These are phyloP conservation scores for cat (Felis catus) DNA, from an alignment of 2,113 vertebrate species.

Conservation along the genomic window F.catus_Fca126_mat1.0 CM031416.1:51607001-51607500, in stretches of 20 bases:
- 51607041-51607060: neutral
- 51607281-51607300: neutral
- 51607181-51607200: neutral
- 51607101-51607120: neutral
- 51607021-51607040: slow-evolving; percentile 1
- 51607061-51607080: neutral
- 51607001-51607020: neutral
- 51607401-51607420: neutral
- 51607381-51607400: neutral
- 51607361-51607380: neutral
- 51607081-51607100: neutral
- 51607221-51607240: neutral
- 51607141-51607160: neutral
- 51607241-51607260: neutral
- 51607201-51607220: neutral
- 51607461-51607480: neutral
- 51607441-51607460: neutral
- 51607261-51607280: neutral
- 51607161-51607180: neutral
- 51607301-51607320: neutral
- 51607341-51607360: neutral
- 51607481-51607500: neutral
- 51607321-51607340: neutral
- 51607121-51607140: neutral
- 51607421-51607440: neutral